Percentiles rank a stretch among this genome's conserved stretches.
phyloP scores from a whole-genome alignment of 2,113 vertebrate genomes.

The Conger conger region DNA sequence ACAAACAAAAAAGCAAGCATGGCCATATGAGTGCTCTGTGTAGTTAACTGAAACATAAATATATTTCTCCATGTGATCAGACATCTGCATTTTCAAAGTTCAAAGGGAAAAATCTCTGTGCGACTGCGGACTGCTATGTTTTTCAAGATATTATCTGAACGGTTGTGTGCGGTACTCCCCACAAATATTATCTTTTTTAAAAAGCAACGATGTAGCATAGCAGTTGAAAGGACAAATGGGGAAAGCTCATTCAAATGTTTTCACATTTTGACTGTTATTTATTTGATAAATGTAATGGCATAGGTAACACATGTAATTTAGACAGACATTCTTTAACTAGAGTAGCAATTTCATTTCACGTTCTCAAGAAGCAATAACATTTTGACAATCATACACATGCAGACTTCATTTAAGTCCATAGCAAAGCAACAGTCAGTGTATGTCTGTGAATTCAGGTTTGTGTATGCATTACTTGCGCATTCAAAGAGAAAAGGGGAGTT shows the following conservation, averaged over 20 bases:
- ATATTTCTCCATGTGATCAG: conserved; percentile 58
- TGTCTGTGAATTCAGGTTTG: conserved; percentile 51
- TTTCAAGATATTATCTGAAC: background rate
- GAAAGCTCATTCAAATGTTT: background rate
- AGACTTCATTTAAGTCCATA: conserved; percentile 46
- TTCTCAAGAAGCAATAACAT: conserved; percentile 73
- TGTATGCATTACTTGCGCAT: conserved; percentile 37
- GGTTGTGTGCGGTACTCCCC: background rate
- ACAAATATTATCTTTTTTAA: background rate
- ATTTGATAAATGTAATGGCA: conserved; percentile 49
- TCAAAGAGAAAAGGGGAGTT: background rate
- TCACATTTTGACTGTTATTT: conserved; percentile 33
- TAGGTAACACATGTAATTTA: conserved; percentile 40
- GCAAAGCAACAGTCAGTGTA: conserved; percentile 37
- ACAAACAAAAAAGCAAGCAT: conserved; percentile 52
- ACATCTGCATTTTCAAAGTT: conserved; percentile 56
- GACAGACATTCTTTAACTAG: conserved; percentile 49
- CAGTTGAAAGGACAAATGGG: background rate
- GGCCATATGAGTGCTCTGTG: conserved; percentile 57
- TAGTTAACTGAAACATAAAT: conserved; percentile 56
- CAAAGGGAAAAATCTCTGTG: background rate
- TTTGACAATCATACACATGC: conserved; percentile 66
- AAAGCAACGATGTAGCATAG: background rate
- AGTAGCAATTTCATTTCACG: conserved; percentile 52
- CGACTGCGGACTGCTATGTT: background rate